Percentiles rank a stretch among this genome's conserved stretches.
Evolutionary conservation across 2,113 vertebrate species (phyloP).

Genomic region (Anser cygnoides): DNA sequence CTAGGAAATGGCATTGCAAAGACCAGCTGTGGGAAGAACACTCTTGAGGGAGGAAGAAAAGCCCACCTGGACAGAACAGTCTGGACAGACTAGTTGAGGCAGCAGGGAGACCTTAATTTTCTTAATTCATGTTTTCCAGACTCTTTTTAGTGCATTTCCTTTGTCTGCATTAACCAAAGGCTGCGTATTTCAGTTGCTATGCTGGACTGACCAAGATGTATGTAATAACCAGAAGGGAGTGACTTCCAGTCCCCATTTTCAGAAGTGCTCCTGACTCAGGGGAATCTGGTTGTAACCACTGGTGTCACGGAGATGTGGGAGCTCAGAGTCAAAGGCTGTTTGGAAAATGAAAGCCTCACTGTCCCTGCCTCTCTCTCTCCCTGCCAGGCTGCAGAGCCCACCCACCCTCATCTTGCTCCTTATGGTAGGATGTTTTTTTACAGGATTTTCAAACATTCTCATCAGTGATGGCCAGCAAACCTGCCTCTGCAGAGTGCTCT

Average conservation of each 20-base stretch:
- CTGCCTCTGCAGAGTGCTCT: not conserved
- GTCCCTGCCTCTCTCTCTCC: not conserved
- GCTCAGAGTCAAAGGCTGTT: not conserved
- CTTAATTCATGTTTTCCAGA: not conserved
- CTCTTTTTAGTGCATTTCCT: not conserved
- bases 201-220: not conserved
- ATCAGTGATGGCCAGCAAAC: not conserved
- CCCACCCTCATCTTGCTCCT: not conserved
- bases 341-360: not conserved
- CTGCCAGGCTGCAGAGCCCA: not conserved
- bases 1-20: not conserved
- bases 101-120: not conserved
- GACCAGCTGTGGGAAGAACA: not conserved
- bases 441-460: not conserved
- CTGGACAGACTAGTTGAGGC: not conserved
- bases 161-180: not conserved
- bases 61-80: not conserved
- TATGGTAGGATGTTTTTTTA: not conserved
- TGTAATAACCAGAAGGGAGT: not conserved
- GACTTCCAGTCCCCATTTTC: not conserved
- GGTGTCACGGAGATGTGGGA: not conserved
- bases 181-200: accelerated
- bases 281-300: not conserved
- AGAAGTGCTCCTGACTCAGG: not conserved
- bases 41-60: not conserved